Evolutionary conservation across 2,797 vertebrate species (phyloP).

Genomic region (Buphagus erythrorhynchus): DNA sequence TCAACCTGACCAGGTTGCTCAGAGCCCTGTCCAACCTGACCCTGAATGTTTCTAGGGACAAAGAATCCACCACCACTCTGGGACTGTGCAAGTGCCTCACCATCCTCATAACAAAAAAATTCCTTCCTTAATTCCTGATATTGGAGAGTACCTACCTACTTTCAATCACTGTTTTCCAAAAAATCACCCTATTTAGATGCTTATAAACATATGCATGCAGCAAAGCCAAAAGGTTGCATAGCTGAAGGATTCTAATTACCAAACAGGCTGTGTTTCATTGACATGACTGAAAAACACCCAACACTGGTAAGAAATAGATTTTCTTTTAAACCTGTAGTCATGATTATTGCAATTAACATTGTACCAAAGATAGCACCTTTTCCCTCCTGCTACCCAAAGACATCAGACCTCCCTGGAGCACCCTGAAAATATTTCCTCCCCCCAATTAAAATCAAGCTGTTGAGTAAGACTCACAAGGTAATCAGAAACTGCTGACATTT

Average conservation of each 20-base stretch:
- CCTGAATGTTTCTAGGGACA: not conserved
- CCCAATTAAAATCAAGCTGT: constrained; percentile 65
- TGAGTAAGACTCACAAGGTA: constrained; percentile 52
- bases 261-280: not conserved
- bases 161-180: not conserved
- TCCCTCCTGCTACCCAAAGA: constrained; percentile 26
- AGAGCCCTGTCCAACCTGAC: not conserved
- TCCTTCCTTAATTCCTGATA: not conserved
- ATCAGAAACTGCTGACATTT: constrained; percentile 63
- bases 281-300: not conserved
- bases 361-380: constrained; percentile 42
- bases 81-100: not conserved
- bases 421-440: constrained; percentile 48
- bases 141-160: not conserved
- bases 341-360: constrained; percentile 42
- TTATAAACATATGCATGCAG: not conserved
- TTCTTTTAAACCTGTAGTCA: constrained; percentile 23
- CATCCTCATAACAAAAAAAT: rapidly evolving
- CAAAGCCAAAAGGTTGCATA: not conserved
- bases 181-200: not conserved
- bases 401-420: constrained; percentile 25
- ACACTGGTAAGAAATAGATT: constrained; percentile 15
- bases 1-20: not conserved
- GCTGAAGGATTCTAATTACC: not conserved
- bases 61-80: not conserved